Percentiles rank a stretch among this genome's conserved stretches.
Conservation (phyloP, 2,797 vertebrate genomes). For the Podarcis lilfordi region DNA sequence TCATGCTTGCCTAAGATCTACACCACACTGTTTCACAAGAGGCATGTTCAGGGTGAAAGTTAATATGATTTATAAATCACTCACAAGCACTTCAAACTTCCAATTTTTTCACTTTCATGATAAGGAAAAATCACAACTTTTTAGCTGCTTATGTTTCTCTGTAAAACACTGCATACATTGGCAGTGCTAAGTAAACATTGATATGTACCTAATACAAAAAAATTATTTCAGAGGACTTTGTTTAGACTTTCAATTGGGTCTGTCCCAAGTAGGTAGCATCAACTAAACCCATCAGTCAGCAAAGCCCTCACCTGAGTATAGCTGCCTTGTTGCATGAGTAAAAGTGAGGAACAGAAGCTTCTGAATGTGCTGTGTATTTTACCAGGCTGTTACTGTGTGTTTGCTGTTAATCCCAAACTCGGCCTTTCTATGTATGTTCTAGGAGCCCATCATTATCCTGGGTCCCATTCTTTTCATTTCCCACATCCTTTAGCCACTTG, state of each 20-base stretch:
- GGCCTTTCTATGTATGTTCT: background rate
- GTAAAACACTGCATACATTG: background rate
- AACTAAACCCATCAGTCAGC: background rate
- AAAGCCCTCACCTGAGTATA: background rate
- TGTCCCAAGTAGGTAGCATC: background rate
- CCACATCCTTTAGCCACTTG: background rate
- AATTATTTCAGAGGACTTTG: background rate
- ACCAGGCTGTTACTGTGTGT: background rate
- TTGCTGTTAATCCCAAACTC: background rate
- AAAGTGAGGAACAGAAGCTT: background rate
- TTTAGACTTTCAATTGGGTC: background rate
- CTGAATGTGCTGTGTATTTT: no score
- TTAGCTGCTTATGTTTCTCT: background rate
- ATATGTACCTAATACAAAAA: background rate
- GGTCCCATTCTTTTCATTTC: background rate
- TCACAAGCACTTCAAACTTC: background rate
- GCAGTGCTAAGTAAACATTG: background rate
- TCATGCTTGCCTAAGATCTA: background rate
- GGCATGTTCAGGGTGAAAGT: background rate
- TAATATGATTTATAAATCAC: background rate
- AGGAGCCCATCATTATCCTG: background rate
- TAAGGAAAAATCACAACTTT: slow-evolving; percentile 5
- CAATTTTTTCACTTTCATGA: background rate
- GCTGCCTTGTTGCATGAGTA: background rate
- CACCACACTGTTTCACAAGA: background rate